These are phyloP conservation scores for Drosophila kikkawai DNA, from an alignment of 1,140 invertebrate genomes.

Conservation along the genomic window DNA sequence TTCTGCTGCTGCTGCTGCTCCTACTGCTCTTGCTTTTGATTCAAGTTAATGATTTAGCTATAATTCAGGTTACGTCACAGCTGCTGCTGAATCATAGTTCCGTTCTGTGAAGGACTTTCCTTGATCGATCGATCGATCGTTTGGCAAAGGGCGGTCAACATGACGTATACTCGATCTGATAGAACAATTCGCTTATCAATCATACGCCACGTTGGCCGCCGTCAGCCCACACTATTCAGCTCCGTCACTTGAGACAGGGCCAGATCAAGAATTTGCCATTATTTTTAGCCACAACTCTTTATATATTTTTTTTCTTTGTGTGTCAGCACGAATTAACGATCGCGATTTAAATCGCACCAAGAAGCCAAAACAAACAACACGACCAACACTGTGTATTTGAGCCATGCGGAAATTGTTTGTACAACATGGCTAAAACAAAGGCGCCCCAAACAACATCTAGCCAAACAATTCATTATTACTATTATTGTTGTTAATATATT, in stretches of 20 bases:
- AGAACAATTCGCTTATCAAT: conserved; percentile 73
- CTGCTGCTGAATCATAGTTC: conserved; percentile 67
- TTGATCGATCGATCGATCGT: conserved; percentile 48
- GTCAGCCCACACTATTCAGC: conserved; percentile 46
- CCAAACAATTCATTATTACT: conserved; percentile 74
- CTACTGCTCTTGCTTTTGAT: conserved; percentile 18
- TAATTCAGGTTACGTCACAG: conserved; percentile 63
- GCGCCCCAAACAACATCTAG: conserved; percentile 50
- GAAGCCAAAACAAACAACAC: conserved; percentile 57
- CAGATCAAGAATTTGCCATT: conserved; percentile 53
- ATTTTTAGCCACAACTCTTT: conserved; percentile 44
- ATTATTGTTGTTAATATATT: conserved; percentile 55
- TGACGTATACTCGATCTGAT: conserved; percentile 57
- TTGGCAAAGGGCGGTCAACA: conserved; percentile 51
- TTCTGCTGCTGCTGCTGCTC: conserved; percentile 1
- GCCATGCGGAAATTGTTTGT: conserved; percentile 77
- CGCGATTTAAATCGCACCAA: conserved; percentile 64
- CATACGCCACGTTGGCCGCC: conserved; percentile 63
- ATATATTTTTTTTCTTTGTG: conserved; percentile 47
- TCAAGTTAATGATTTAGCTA: conserved; percentile 45
- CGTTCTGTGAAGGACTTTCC: conserved; percentile 65
- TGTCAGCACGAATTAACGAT: conserved; percentile 76
- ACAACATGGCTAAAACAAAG: conserved; percentile 63
- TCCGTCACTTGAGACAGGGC: conserved; percentile 44
- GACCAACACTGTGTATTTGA: conserved; percentile 39